Conservation (phyloP, 2,888 invertebrate species). For the Archaeoteleia sp. region DNA sequence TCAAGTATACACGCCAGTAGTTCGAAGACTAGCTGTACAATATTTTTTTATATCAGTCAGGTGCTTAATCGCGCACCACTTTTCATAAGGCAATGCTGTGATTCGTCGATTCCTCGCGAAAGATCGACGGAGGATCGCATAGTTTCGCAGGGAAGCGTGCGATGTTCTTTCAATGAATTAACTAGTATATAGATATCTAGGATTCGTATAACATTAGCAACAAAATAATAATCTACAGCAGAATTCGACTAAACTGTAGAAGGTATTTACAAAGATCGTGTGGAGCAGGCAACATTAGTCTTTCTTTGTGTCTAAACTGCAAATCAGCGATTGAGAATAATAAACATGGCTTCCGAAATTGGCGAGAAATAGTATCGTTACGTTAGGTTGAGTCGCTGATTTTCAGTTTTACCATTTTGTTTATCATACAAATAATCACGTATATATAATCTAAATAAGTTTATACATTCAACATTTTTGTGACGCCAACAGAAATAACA, state of each 20-base stretch:
- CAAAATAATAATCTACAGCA: constrained; percentile 9
- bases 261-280: too few species aligned
- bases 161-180: constrained; percentile 1
- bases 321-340: too few species aligned
- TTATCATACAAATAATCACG: too few species aligned
- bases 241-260: constrained; percentile 2
- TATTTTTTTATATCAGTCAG: constrained; percentile 32
- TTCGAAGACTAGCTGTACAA: constrained; percentile 38
- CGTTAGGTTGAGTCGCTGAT: too few species aligned
- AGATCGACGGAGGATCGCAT: background rate
- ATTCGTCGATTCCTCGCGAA: constrained; percentile 18
- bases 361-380: too few species aligned
- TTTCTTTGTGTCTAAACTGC: too few species aligned
- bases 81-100: constrained; percentile 41
- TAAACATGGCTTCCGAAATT: too few species aligned
- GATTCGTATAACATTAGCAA: constrained; percentile 2
- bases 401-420: too few species aligned
- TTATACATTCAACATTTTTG: too few species aligned
- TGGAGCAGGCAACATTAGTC: too few species aligned
- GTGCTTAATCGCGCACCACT: constrained; percentile 36
- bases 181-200: constrained; percentile 4
- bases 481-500: too few species aligned
- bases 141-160: constrained; percentile 1
- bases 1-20: constrained; percentile 26
- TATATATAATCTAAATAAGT: too few species aligned